Evolutionary conservation across 2,113 vertebrate genomes (phyloP), one percentile per base, ranked within the genome.

Genomic region (Bagarius yarrelli): DNA sequence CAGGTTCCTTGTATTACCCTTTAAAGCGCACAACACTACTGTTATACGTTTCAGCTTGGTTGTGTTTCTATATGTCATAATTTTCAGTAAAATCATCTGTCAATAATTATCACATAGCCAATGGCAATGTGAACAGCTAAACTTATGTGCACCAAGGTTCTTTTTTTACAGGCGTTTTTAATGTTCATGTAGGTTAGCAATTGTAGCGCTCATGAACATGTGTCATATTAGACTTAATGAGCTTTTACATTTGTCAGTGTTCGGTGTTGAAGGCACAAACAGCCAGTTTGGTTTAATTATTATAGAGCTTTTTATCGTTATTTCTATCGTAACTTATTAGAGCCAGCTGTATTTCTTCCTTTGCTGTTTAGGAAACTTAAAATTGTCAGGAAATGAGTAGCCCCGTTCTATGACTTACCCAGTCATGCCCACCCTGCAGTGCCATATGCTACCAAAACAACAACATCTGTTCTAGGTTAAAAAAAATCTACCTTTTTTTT

Each of bases 1-100:
- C 84, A 88, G 79, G 86, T 86, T 86, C 85, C 80, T 80, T 85
- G 81, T 87, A 88, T 83, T 91, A 89, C 89, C 88, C 87, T 47
- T 4, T 76, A 71, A 57, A 44, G 74, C 14, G 34, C 74, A 71
- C 64, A 73, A 44, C 36, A 53, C 44, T 44, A 78, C n/a, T 32
- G 57, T 84, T 87, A 84, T 13, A 15, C 70, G 75, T 83, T 78
- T 53, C 34, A 70, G 57, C 32, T 71, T 32, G 57, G 66, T 32
- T 80, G n/a, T 79, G 23, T 75, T 57, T 5, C 56, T 16, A 44
- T 59, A 16, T n/a, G 36, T 50, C 16, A 75, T 16, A 32, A 69
- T 47, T 56, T 34, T 70, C 9, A 6, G 25, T 64, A 84, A 84
- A 71, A 52, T 40, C 25, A 14, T 59, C 34, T 71, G 80, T 59